Percentiles rank a stretch among this genome's conserved stretches.
phyloP scores from a whole-genome alignment of 2,888 invertebrate genomes.

The Aporophyla lueneburgensis region DNA sequence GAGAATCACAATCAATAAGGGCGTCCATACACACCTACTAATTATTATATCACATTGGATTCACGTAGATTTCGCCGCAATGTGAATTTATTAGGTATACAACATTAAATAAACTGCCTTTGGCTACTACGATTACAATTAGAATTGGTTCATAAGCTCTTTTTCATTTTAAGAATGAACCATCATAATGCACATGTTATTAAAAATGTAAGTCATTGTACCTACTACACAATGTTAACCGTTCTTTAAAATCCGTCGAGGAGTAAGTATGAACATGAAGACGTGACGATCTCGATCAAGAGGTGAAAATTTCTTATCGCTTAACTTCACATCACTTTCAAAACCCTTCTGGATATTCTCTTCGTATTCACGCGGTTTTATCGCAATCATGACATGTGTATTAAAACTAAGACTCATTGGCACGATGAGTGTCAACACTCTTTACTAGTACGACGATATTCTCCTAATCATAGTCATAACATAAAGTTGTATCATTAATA shows the following conservation, averaged over 20 bases:
- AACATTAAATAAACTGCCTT: slow-evolving; percentile 23
- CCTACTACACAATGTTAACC: slow-evolving; percentile 16
- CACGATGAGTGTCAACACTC: too few relatives aligned
- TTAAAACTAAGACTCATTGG: too few relatives aligned
- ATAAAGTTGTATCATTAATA: too few relatives aligned
- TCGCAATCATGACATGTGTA: too few relatives aligned
- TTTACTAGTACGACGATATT: too few relatives aligned
- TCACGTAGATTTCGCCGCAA: slow-evolving; percentile 7
- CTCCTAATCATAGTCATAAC: too few relatives aligned
- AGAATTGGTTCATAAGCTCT: background rate
- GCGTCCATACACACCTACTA: background rate
- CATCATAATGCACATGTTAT: background rate
- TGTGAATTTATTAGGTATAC: background rate
- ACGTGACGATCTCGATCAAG: background rate
- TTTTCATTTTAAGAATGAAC: slow-evolving; percentile 1
- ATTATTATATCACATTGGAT: slow-evolving; percentile 24
- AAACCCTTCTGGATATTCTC: too few relatives aligned
- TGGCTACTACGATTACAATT: slow-evolving; percentile 11
- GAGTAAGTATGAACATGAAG: background rate
- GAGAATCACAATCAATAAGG: background rate
- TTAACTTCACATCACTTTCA: too few relatives aligned
- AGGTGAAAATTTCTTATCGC: background rate
- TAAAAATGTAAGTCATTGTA: background rate
- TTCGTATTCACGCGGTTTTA: too few relatives aligned
- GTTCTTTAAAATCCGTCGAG: background rate